Conservation (phyloP, 2,113 vertebrate species). For the Xiphophorus maculatus region DNA sequence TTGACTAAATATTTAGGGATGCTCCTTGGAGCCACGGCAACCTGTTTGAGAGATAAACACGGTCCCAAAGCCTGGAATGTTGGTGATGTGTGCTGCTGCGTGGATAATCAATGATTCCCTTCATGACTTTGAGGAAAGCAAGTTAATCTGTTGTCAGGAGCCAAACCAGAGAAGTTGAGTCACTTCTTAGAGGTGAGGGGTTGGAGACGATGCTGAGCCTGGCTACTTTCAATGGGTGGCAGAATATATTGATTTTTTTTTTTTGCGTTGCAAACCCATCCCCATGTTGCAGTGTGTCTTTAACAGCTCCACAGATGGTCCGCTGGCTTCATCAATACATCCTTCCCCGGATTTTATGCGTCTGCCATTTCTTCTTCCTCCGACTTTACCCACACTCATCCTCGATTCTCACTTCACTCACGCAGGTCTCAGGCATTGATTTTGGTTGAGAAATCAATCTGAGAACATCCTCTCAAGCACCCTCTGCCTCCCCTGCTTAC, state of each 20-base stretch:
- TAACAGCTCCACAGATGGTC: conserved; percentile 31
- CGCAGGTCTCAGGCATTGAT: conserved; percentile 27
- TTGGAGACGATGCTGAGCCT: conserved; percentile 18
- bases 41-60: conserved; percentile 42
- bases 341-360: background rate
- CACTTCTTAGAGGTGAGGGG: conserved; percentile 50
- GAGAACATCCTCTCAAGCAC: conserved; percentile 16
- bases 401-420: conserved; percentile 20
- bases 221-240: conserved; percentile 24
- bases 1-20: background rate
- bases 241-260: conserved; percentile 48
- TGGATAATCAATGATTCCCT: conserved; percentile 59
- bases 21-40: conserved; percentile 19
- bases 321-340: conserved; percentile 28
- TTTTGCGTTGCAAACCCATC: conserved; percentile 15
- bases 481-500: background rate
- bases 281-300: conserved; percentile 5
- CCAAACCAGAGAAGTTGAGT: conserved; percentile 54
- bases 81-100: conserved; percentile 31
- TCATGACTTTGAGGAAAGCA: conserved; percentile 32
- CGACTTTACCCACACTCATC: conserved; percentile 19
- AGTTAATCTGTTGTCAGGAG: conserved; percentile 39
- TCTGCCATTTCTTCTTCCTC: background rate
- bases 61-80: conserved; percentile 30
- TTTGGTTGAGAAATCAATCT: conserved; percentile 38